Percentiles rank a stretch among this genome's conserved stretches.
Conservation (phyloP, 2,113 vertebrate genomes). For the Trinectes maculatus region DNA sequence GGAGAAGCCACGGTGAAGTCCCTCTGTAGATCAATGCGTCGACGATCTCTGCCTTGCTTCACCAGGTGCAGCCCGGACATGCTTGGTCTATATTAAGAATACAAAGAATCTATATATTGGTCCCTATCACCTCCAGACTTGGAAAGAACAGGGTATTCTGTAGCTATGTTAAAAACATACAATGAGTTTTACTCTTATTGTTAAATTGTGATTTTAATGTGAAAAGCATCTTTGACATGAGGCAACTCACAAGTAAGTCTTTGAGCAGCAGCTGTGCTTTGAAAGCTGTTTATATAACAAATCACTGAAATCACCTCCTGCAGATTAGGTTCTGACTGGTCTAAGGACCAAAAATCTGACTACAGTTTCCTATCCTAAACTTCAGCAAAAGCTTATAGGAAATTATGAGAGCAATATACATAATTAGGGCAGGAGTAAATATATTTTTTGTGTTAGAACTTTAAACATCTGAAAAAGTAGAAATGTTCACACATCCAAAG, state of each 20-base stretch:
- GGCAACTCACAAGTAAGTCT: not conserved
- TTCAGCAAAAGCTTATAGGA: no score
- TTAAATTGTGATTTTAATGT: no score
- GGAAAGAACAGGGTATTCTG: not conserved
- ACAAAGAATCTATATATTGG: not conserved
- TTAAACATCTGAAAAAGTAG: not conserved
- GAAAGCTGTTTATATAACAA: not conserved
- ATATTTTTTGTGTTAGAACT: no score
- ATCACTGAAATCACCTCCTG: not conserved
- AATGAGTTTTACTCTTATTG: no score
- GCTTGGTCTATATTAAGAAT: constrained; percentile 85
- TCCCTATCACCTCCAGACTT: not conserved
- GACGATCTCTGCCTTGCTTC: constrained; percentile 93
- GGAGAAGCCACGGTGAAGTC: constrained; percentile 99
- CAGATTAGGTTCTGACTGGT: not conserved
- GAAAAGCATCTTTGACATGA: not conserved
- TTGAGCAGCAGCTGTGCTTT: not conserved
- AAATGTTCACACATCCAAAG: not conserved
- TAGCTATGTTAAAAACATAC: no score
- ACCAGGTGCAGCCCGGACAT: constrained; percentile 98
- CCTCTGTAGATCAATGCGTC: constrained; percentile 92
- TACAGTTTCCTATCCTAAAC: constrained; percentile 6
- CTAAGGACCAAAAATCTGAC: not conserved
- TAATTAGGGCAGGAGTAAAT: no score
- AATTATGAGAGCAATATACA: no score